Evolutionary conservation across 2,113 vertebrate species (phyloP).

Genomic region (Cyanoderma ruficeps): DNA sequence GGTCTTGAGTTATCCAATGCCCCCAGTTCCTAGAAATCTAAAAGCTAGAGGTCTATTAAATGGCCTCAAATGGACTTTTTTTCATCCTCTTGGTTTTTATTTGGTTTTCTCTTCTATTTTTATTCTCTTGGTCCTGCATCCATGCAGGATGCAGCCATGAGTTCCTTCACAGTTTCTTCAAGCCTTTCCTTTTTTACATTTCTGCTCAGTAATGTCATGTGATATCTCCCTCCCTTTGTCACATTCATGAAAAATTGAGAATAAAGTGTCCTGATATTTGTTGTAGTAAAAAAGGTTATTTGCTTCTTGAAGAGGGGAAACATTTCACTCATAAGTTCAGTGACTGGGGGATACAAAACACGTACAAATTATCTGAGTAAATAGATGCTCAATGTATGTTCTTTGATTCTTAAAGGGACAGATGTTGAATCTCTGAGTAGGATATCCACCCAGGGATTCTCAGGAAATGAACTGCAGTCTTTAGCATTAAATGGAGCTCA

Average conservation of each 20-base stretch:
- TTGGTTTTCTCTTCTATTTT: no score
- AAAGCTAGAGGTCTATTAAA: neutral
- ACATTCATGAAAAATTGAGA: neutral
- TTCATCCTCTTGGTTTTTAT: no score
- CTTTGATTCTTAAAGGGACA: neutral
- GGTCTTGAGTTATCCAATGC: neutral
- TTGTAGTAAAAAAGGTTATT: neutral
- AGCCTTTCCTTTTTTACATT: neutral
- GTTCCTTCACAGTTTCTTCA: neutral
- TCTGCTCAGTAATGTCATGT: neutral
- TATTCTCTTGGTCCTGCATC: neutral
- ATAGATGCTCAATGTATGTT: neutral
- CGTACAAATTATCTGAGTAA: neutral
- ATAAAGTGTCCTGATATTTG: neutral
- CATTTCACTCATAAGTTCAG: neutral
- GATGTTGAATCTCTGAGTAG: neutral
- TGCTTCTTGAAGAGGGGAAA: neutral
- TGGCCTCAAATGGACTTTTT: neutral
- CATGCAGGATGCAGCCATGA: neutral
- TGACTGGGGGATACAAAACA: neutral
- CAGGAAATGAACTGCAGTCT: neutral
- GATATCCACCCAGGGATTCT: neutral
- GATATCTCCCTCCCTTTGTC: neutral
- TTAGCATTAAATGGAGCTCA: neutral
- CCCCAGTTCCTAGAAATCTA: neutral